Percentiles rank a stretch among this genome's conserved stretches.
Conservation (phyloP, 2,113 vertebrate species). For the Ophthalmolycus amberensis region DNA sequence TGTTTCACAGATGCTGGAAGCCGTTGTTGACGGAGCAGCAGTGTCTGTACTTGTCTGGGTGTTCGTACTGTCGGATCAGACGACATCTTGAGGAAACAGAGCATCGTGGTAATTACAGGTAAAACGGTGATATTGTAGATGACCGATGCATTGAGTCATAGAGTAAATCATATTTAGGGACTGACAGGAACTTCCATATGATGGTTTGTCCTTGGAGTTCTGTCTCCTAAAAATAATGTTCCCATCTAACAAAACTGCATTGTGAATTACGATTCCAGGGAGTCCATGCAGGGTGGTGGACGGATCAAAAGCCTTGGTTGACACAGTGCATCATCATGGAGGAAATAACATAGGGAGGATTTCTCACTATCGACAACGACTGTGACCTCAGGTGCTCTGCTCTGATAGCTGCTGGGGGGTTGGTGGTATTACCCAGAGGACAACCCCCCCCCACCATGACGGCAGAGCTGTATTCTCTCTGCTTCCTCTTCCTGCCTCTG, state of each 20-base stretch:
- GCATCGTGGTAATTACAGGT: not conserved
- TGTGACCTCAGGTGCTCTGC: not conserved
- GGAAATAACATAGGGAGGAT: conserved; percentile 4
- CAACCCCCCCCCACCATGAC: conserved; percentile 46
- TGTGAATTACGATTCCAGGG: too few relatives aligned
- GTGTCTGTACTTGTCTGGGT: not conserved
- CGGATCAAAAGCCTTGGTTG: not conserved
- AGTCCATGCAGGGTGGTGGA: not conserved
- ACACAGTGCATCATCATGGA: not conserved
- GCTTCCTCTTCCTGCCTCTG: conserved; percentile 72
- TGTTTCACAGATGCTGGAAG: conserved; percentile 32
- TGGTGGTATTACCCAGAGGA: conserved; percentile 24
- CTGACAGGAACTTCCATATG: not conserved
- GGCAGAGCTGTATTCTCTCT: conserved; percentile 68
- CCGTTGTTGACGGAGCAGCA: not conserved
- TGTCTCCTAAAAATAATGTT: not conserved
- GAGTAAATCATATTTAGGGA: not conserved
- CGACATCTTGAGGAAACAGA: not conserved
- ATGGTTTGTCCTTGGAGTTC: not conserved
- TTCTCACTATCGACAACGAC: conserved; percentile 7
- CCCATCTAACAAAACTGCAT: not conserved
- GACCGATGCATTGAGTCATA: not conserved
- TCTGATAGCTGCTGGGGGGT: conserved; percentile 12
- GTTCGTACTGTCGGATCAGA: not conserved
- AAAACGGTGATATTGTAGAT: not conserved